These are phyloP conservation scores for Smittia aterrima DNA, from an alignment of 2,888 invertebrate genomes.

Conservation along the genomic window DNA sequence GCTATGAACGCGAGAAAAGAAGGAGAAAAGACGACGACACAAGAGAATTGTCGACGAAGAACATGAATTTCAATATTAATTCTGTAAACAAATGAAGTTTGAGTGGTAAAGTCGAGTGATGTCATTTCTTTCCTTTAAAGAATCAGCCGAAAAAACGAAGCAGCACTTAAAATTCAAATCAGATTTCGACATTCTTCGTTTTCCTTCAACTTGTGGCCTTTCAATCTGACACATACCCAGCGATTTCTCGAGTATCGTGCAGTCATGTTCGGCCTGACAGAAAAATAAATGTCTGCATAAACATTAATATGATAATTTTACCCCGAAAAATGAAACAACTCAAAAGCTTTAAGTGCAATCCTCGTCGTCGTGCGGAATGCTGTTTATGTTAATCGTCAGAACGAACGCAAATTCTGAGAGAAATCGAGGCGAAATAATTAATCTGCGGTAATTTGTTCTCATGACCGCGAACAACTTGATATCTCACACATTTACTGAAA, in stretches of 20 bases:
- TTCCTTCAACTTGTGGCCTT: background rate
- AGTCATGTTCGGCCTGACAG: constrained; percentile 2
- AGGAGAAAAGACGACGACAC: constrained; percentile 12
- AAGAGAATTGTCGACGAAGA: background rate
- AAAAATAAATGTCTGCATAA: constrained; percentile 11
- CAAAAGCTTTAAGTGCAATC: background rate
- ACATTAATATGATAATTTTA: constrained; percentile 6
- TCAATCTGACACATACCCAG: background rate
- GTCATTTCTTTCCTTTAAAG: constrained; percentile 17
- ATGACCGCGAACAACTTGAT: no score
- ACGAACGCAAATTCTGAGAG: background rate
- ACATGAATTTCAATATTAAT: constrained; percentile 41
- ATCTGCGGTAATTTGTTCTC: no score
- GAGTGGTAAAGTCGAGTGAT: constrained; percentile 21
- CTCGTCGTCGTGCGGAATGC: background rate
- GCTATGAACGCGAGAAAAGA: background rate
- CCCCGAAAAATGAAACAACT: background rate
- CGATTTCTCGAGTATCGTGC: constrained; percentile 13
- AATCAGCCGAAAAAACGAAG: constrained; percentile 3
- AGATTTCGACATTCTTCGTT: background rate
- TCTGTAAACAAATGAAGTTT: constrained; percentile 34
- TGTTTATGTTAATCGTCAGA: background rate
- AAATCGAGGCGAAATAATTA: no score
- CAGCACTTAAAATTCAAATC: constrained; percentile 34
- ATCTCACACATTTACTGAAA: no score